Base-by-base conservation (phyloP, 2,888 invertebrate genomes). In the Ormyrus pomaceus region DNA sequence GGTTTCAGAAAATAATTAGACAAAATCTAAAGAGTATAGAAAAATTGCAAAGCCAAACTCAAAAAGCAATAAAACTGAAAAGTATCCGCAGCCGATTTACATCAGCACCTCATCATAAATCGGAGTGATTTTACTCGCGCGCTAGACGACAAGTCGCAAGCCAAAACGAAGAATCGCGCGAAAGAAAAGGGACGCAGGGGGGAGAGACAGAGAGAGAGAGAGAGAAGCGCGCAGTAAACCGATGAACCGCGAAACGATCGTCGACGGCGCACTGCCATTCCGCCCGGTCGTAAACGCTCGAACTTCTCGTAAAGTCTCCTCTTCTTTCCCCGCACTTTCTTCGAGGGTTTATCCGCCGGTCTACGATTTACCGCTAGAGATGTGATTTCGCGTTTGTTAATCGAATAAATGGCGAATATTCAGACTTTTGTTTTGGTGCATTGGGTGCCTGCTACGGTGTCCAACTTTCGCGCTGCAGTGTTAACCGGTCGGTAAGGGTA, bases 211-310 rank as follows among this genome's bases (percentile, higher is more conserved):
- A 51, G 46, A 74, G 56, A 56, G n/a, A 69, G 48, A 13, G n/a
- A 11, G 11, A 55, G 51, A 64, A 51, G 62, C 55, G 70, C 34
- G 71, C 59, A 59, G 61, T 78, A 78, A 78, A 78, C 53, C 73
- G 68, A 59, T 62, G 68, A 66, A 78, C 78, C 72, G 56, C 78
- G 68, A 73, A 73, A 72, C 61, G 78, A 78, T 78, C 73, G 72
- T 68, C 56, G n/a, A 59, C 61, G 55, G 6, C 46, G 72, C 53
- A 53, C 59, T 77, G 66, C 66, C 66, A 59, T 64, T 77, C 58
- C 58, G 50, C 64, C 34, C 48, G 59, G 34, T 77, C 77, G 72
- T 77, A 77, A 77, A 77, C 46, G 51, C 58, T 58, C 70, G 9
- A 61, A 76, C 5, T 48, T 78, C 13, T 58, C 62, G 50, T 51